phyloP scores from a whole-genome alignment of 2,113 vertebrate species.

The Puma concolor region DNA sequence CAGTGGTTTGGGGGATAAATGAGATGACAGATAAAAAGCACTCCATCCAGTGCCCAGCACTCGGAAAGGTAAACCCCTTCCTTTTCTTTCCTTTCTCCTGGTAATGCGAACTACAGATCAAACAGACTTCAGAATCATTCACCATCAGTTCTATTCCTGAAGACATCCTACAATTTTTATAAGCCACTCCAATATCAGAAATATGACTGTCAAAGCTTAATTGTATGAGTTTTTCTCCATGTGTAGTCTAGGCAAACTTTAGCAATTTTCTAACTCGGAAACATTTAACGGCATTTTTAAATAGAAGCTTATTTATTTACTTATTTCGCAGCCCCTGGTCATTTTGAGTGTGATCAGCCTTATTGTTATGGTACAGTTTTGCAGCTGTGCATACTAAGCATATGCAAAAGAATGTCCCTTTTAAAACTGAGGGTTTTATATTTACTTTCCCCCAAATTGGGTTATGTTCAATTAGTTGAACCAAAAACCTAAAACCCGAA shows the following conservation, averaged over 20 bases:
- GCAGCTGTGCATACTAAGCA: constrained; percentile 3
- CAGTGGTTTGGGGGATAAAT: not conserved
- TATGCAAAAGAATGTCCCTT: not conserved
- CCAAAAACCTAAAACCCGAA: not conserved
- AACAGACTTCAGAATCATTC: constrained; percentile 66
- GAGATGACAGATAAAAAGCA: constrained; percentile 46
- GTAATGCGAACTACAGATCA: constrained; percentile 59
- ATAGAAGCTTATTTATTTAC: constrained; percentile 58
- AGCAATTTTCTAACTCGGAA: constrained; percentile 63
- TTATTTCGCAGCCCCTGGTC: constrained; percentile 42
- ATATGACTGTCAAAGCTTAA: constrained; percentile 48
- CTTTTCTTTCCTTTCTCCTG: constrained; percentile 37
- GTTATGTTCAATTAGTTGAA: not conserved
- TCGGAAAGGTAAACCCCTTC: constrained; percentile 37
- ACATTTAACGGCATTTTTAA: constrained; percentile 51
- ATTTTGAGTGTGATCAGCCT: constrained; percentile 60
- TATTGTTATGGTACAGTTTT: constrained; percentile 48
- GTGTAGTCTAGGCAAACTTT: constrained; percentile 46
- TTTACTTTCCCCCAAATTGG: not conserved
- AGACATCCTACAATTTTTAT: constrained; percentile 65
- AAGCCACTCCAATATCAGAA: constrained; percentile 48
- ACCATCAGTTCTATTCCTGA: constrained; percentile 68
- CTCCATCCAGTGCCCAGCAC: not conserved
- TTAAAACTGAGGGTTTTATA: not conserved
- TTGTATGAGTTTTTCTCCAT: constrained; percentile 46